phyloP scores from a whole-genome alignment of 2,113 vertebrate species.

The Thunnus thynnus region DNA sequence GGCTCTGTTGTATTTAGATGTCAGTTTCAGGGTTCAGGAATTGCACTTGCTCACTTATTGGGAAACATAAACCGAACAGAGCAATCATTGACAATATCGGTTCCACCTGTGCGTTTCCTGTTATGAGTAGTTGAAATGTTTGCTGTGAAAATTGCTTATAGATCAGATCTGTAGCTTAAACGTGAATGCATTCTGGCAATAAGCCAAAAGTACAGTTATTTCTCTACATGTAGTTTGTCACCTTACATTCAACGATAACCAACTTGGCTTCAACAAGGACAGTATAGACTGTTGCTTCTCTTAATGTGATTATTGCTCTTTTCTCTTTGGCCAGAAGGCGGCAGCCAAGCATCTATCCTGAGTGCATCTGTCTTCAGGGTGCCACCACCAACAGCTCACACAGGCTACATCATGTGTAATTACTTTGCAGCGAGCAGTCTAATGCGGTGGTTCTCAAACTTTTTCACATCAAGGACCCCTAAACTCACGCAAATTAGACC shows the following conservation, averaged over 20 bases:
- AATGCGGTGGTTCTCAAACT: background rate
- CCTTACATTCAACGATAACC: background rate
- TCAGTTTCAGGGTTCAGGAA: no score
- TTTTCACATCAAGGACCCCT: no score
- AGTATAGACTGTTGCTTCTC: background rate
- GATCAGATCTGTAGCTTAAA: no score
- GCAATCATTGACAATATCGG: background rate
- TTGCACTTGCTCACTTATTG: background rate
- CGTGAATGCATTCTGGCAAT: background rate
- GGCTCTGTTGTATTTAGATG: no score
- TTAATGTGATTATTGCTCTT: constrained; percentile 16
- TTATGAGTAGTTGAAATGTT: no score
- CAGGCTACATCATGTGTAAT: background rate
- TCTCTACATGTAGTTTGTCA: background rate
- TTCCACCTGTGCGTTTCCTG: background rate
- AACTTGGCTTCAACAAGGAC: background rate
- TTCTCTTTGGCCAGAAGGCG: constrained; percentile 56
- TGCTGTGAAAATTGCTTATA: background rate
- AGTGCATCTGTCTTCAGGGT: background rate
- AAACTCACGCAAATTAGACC: no score
- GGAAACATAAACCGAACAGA: background rate
- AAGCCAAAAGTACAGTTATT: background rate
- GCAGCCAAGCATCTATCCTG: constrained; percentile 48
- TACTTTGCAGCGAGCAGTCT: background rate
- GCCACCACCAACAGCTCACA: background rate